Evolutionary conservation across 2,888 invertebrate genomes (phyloP), one percentile per base, ranked within the genome.

Genomic region (Caenorhabditis afra): DNA sequence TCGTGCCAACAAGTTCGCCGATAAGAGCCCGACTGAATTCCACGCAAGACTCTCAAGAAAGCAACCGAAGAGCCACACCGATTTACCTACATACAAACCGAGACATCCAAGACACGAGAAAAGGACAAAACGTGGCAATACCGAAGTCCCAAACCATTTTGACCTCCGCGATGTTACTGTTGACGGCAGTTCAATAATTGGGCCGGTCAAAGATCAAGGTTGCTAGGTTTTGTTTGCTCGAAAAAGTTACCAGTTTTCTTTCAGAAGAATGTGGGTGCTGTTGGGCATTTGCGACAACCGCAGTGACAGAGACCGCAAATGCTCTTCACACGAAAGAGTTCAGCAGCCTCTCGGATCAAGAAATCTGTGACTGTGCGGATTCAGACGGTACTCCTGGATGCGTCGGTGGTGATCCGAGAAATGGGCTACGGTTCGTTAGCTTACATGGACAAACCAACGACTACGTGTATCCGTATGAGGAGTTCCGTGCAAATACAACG

Each of bases 321-420:
- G 59, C 59, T 1, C n/a, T 68, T 5, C 1, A 18, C 16, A 52
- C 59, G 8, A 68, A 59, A 37, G 11, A 22, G 35, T 68, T 18
- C 45, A 29, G 22, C 8, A 59, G 52, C n/a, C 66, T 74, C 5
- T 66, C 74, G 2, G 74, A 74, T 22, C 74, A 74, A n/a, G 65
- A 74, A 22, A 66, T 74, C 29, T 74, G 74, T 41, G 74, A 74
- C 47, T 74, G 74, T 22, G 74, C 64, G 3, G 59, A 59, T 16
- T 44, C 58, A n/a, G 66, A 53, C 29, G 23, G 45, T 22, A 74
- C 65, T 12, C 74, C 74, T 14, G 74, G 74, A 11, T 74, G 74
- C 39, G 66, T 74, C 2, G 74, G 74, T 22, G 74, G 74, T 0
- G 74, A 74, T 47, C 66, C 65, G 3, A 18, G 59, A 0, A 58